These are phyloP conservation scores for Drosophila ercepeae DNA, from an alignment of 1,140 invertebrate genomes.

Conservation along the genomic window DNA sequence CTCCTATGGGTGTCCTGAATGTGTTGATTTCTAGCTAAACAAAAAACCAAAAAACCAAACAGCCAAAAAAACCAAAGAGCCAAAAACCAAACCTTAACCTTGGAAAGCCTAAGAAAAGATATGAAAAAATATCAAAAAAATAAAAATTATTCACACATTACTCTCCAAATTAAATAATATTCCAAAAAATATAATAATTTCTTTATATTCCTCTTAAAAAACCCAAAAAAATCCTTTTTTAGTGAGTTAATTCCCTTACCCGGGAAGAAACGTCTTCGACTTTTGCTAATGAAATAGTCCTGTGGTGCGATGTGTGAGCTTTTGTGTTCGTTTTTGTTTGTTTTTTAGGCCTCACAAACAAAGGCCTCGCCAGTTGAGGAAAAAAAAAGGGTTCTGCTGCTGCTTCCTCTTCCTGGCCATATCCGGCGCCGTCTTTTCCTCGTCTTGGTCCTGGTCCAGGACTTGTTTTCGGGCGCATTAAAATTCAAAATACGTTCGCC, in stretches of 20 bases:
- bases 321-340: constrained; percentile 4
- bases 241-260: constrained; percentile 19
- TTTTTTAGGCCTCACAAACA: constrained; percentile 21
- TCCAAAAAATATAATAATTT: background rate
- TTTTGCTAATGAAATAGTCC: constrained; percentile 70
- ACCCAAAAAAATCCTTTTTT: too few species aligned
- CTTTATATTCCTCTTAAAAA: background rate
- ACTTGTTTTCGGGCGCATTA: constrained; percentile 52
- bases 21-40: constrained; percentile 60
- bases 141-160: too few species aligned
- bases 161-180: background rate
- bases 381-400: constrained; percentile 38
- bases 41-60: constrained; percentile 26
- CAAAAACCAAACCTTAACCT: constrained; percentile 22
- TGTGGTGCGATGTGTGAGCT: background rate
- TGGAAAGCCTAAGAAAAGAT: background rate
- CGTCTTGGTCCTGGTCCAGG: constrained; percentile 2
- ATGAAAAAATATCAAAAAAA: background rate
- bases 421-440: constrained; percentile 1
- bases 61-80: constrained; percentile 24
- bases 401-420: constrained; percentile 12
- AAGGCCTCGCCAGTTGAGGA: constrained; percentile 3
- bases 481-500: constrained; percentile 78
- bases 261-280: constrained; percentile 28
- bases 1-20: constrained; percentile 18